Evolutionary conservation across 1,140 invertebrate genomes (phyloP).

Genomic region (Plodia interpunctella): DNA sequence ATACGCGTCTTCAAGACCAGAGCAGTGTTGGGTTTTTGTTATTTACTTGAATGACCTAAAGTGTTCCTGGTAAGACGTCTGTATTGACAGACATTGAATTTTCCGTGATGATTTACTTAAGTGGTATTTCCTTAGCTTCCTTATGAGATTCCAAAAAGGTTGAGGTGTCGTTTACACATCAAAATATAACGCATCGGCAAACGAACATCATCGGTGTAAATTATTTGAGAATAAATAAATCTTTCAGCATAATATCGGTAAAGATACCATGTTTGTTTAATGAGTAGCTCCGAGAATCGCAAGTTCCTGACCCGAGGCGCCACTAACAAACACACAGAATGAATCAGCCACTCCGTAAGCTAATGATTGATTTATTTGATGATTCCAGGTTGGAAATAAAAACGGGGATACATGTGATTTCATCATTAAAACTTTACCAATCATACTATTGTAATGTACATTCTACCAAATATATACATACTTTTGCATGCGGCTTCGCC

Average conservation of each 20-base stretch:
- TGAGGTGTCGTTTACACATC: neutral
- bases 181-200: neutral
- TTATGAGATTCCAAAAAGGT: neutral
- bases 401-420: no score
- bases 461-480: no score
- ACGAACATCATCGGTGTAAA: neutral
- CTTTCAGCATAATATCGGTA: neutral
- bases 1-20: no score
- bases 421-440: no score
- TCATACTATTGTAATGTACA: no score
- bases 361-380: neutral
- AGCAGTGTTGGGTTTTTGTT: neutral
- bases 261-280: neutral
- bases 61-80: neutral
- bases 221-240: neutral
- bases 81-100: neutral
- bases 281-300: neutral
- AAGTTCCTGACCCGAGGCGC: neutral
- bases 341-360: neutral
- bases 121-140: neutral
- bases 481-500: no score
- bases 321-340: slow-evolving; percentile 2
- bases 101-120: neutral
- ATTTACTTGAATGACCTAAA: neutral
- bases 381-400: neutral